Evolutionary conservation across 1,140 invertebrate genomes (phyloP).

Genomic region (Chironomus striatipennis): DNA sequence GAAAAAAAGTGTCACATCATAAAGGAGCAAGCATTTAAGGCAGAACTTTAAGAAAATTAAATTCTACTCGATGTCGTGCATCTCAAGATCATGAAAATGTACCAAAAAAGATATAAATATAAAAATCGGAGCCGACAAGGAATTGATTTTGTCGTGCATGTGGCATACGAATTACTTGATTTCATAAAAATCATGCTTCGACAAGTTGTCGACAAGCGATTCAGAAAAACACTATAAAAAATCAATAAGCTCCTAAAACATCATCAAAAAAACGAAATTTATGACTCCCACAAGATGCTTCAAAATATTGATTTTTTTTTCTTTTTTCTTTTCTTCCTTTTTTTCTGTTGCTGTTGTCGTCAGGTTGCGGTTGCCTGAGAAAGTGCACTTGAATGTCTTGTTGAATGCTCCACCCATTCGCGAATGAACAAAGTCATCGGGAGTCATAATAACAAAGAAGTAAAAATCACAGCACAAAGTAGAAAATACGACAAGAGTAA

Average conservation of each 20-base stretch:
- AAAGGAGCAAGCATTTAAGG: neutral
- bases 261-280: neutral
- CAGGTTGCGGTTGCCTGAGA: neutral
- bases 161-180: conserved; percentile 20
- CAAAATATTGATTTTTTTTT: conserved; percentile 16
- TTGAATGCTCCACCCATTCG: conserved; percentile 16
- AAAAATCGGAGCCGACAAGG: conserved; percentile 11
- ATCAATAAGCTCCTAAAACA: conserved; percentile 8
- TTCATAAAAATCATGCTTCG: conserved; percentile 17
- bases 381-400: conserved; percentile 19
- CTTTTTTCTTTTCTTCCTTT: neutral
- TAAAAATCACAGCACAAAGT: conserved; percentile 1
- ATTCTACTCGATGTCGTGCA: neutral
- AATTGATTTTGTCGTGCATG: conserved; percentile 3
- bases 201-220: conserved; percentile 22
- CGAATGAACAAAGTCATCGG: neutral
- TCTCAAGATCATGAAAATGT: neutral
- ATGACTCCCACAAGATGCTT: conserved; percentile 20
- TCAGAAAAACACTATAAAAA: neutral
- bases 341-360: neutral
- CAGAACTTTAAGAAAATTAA: neutral
- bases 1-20: neutral
- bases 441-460: neutral
- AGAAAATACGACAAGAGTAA: neutral
- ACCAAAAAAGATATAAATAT: neutral